A percentile compares a stretch with the other conserved stretches of the same genome.
Evolutionary conservation across 2,113 vertebrate species (phyloP).

Genomic region (Octodon degus): DNA sequence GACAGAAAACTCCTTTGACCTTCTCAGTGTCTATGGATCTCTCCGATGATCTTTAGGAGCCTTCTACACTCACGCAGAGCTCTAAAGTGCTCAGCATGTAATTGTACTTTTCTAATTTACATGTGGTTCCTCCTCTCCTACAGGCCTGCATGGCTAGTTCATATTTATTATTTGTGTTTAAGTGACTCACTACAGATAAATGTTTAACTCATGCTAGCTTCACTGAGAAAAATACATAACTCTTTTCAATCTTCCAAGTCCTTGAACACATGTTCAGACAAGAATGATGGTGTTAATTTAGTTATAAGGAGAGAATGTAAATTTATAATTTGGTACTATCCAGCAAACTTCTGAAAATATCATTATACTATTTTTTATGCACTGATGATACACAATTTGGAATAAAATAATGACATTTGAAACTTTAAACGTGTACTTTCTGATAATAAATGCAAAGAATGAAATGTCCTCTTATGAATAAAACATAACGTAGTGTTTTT

Average conservation of each 20-base stretch:
- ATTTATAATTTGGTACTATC: not conserved
- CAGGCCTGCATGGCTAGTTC: not conserved
- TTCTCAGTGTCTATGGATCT: rapidly evolving
- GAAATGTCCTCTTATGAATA: not conserved
- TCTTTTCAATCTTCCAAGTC: not conserved
- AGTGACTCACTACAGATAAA: not conserved
- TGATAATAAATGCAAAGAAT: constrained; percentile 21
- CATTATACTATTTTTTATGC: constrained; percentile 71
- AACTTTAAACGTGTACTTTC: constrained; percentile 6
- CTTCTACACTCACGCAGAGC: not conserved
- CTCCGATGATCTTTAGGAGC: not conserved
- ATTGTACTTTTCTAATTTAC: not conserved
- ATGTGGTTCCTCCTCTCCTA: not conserved
- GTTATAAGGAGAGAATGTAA: not conserved
- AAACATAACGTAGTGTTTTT: constrained; percentile 12
- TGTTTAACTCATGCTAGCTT: not conserved
- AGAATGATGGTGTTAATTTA: not conserved
- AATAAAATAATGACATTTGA: constrained; percentile 63
- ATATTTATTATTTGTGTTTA: not conserved
- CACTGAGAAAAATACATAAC: constrained; percentile 16
- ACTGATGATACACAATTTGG: constrained; percentile 58
- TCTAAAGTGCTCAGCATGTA: not conserved
- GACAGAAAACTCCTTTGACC: not conserved
- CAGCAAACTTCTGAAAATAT: constrained; percentile 55
- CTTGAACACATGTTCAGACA: not conserved